Percentiles rank a stretch among this genome's conserved stretches.
Conservation (phyloP, 2,113 vertebrate genomes). For the Hippopotamus amphibius region DNA sequence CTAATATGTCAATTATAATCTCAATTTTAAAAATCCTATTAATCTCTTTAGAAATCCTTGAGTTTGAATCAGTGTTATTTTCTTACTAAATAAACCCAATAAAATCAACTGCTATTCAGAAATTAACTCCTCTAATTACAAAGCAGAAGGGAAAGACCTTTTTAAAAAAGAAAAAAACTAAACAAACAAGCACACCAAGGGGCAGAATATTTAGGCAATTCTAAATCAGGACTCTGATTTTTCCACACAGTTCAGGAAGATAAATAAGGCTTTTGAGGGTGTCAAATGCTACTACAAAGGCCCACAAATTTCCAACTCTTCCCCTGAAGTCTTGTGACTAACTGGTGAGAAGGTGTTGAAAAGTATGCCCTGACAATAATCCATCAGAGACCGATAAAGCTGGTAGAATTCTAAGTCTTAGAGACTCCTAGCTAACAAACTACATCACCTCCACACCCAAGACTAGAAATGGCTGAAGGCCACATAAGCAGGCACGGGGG, state of each 20-base stretch:
- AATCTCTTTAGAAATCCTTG: not conserved
- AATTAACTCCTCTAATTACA: not conserved
- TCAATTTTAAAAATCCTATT: not conserved
- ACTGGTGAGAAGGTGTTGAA: not conserved
- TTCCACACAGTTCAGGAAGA: not conserved
- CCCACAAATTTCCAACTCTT: not conserved
- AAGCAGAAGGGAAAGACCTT: not conserved
- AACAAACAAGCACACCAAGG: not conserved
- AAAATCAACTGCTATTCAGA: conserved; percentile 2
- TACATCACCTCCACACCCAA: not conserved
- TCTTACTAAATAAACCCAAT: not conserved
- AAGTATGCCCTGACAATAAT: not conserved
- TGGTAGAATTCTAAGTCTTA: not conserved
- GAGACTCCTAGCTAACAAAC: not conserved
- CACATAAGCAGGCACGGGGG: not conserved
- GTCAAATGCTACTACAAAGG: not conserved
- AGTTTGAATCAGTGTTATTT: not conserved
- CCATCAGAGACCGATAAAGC: not conserved
- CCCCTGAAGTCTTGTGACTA: not conserved
- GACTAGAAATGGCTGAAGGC: not conserved
- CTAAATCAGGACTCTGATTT: not conserved
- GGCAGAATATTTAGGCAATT: not conserved
- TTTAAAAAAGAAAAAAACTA: not conserved
- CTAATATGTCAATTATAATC: not conserved
- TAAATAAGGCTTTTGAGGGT: not conserved